Base-by-base conservation (phyloP, 2,113 vertebrate species). In the Ceyx margarethae region DNA sequence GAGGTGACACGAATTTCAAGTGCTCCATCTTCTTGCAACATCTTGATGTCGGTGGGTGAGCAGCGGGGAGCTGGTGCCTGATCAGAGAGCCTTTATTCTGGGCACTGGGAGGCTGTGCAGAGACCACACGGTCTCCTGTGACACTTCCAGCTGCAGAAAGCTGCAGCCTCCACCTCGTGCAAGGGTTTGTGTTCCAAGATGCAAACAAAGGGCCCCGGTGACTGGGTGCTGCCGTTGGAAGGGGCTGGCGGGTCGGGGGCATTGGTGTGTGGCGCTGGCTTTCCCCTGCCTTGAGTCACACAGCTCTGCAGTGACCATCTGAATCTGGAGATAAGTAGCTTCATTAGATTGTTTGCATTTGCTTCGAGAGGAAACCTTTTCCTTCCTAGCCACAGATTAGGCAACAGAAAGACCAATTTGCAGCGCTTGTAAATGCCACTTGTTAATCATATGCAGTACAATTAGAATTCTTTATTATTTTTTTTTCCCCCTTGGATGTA, bases 401-500 rank as follows among this genome's bases (percentile, higher is more conserved):
- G 89, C 88, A 93, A 90, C 65, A 88, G 84, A 93, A 96, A 94
- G 91, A 92, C 82, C 89, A 91, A 81, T 87, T 83, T 93, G 64
- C 78, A 86, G 80, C 76, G 81, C 79, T 88, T 81, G 73, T 86
- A 96, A 95, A 95, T 95, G 93, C 91, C 94, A 94, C 94, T 93
- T 95, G 82, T 86, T 94, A 94, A 85, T 96, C 19, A 37, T 43
- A 28, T 74, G 72, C 74, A 76, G 78, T 84, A 25, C 29, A 68
- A 85, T 75, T 75, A 92, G 90, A 84, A 22, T 53, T 81, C 87
- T 66, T 81, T 10, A 37, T 37, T 37, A 37, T 51, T 50, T 56
- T 60, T 75, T 81, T 87, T 83, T 51, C 33, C 72, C 93, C 67
- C 28, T 90, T 42, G 85, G 73, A 90, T 92, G 65, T 61, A 77